A percentile compares a stretch with the other conserved stretches of the same genome.
phyloP scores from a whole-genome alignment of 2,113 vertebrate genomes.

The Plecotus auritus region DNA sequence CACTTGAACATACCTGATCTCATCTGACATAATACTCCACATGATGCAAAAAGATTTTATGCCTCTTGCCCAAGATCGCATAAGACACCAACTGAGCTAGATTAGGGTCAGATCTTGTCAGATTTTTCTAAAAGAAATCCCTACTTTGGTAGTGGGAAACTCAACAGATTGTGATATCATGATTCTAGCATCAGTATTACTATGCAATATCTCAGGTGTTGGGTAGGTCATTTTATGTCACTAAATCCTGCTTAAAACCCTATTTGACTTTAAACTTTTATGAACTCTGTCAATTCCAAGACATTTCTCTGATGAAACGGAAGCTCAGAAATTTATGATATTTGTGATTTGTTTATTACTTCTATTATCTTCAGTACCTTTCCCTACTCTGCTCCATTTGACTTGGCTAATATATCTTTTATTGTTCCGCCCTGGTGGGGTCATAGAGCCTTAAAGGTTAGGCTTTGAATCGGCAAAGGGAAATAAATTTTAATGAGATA shows the following conservation, averaged over 20 bases:
- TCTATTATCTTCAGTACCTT: neutral
- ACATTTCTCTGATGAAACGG: neutral
- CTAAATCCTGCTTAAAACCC: neutral
- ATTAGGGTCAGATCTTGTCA: neutral
- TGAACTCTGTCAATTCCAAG: neutral
- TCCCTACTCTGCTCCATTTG: neutral
- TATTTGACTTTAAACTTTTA: neutral
- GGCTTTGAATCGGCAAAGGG: neutral
- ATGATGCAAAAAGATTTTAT: neutral
- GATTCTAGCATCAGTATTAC: neutral
- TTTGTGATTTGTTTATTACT: neutral
- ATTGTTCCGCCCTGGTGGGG: neutral
- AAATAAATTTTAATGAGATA: conserved; percentile 38
- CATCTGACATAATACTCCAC: neutral
- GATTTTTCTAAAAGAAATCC: neutral
- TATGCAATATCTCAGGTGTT: neutral
- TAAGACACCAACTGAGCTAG: neutral
- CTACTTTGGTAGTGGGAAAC: neutral
- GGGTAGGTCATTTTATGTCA: neutral
- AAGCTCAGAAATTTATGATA: neutral
- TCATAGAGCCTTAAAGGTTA: neutral
- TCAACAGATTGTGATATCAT: neutral
- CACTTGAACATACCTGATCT: neutral
- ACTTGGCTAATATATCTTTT: conserved; percentile 12
- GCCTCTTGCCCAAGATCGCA: neutral